These are phyloP conservation scores for Erebia aethiops DNA, from an alignment of 2,888 invertebrate genomes.

Conservation along the genomic window DNA sequence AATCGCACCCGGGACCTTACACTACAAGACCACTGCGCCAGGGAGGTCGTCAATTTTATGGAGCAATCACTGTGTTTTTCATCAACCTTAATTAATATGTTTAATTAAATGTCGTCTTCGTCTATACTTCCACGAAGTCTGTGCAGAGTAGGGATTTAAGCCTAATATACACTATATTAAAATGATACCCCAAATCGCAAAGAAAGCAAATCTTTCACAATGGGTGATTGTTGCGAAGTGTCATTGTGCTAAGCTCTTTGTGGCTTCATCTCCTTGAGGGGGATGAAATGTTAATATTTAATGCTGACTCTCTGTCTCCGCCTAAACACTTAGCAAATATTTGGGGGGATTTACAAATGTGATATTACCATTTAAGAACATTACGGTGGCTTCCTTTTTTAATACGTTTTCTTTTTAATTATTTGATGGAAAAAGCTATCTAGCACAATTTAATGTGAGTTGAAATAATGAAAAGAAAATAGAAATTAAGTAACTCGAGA, in stretches of 20 bases:
- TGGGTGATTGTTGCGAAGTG: slow-evolving; percentile 20
- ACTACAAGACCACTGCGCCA: too few relatives aligned
- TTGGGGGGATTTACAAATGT: slow-evolving; percentile 9
- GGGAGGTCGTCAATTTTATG: too few relatives aligned
- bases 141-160: too few relatives aligned
- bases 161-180: slow-evolving; percentile 23
- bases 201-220: slow-evolving; percentile 16
- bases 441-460: too few relatives aligned
- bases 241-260: slow-evolving; percentile 14
- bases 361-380: background rate
- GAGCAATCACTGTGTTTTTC: too few relatives aligned
- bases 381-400: background rate
- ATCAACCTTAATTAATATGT: too few relatives aligned
- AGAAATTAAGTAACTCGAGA: too few relatives aligned
- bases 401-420: background rate
- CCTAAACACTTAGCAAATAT: slow-evolving; percentile 16
- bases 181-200: slow-evolving; percentile 17
- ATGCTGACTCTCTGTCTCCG: slow-evolving; percentile 3
- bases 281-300: slow-evolving; percentile 18
- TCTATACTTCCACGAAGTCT: too few relatives aligned
- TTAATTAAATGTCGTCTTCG: too few relatives aligned
- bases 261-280: background rate
- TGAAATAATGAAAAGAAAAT: too few relatives aligned
- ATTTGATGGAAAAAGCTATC: background rate
- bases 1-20: too few relatives aligned